Evolutionary conservation across 2,797 vertebrate species (phyloP), one percentile per base, ranked within the genome.

Genomic region (Sylvia borin): DNA sequence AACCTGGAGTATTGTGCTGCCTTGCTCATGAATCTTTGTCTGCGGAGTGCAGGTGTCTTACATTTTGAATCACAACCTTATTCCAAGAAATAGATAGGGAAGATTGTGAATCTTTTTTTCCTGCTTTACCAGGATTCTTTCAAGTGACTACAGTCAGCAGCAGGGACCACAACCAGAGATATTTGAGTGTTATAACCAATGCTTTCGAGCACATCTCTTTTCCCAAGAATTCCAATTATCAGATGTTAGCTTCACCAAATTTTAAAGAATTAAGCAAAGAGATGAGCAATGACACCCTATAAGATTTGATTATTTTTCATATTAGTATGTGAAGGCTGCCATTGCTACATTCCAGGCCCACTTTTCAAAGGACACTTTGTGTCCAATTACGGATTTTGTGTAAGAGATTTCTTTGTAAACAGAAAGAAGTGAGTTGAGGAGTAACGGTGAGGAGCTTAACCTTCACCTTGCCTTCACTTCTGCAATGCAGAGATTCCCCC

Each of bases 1-100:
- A 99, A 98, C 0, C 97, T 99, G 96, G 98, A 98, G 91, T 99
- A 99, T 85, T 98, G 98, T 2, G 98, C 98, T 71, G 98, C 99
- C 55, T 96, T 99, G 95, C 98, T 99, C 36, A 99, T 99, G 99
- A 99, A 99, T 96, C 98, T 99, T 67, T 99, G 99, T 95, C 98
- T 99, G 70, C 98, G 99, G 48, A 99, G 98, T 13, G 97, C 98
- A 98, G 99, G 99, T 99, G 92, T 85, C 64, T 45, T 34, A 17
- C 16, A 51, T 57, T 81, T 61, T 54, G 34, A 91, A 61, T 82
- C 93, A 45, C 14, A 65, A 13, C 43, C 15, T 76, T 90, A 58
- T 83, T 86, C 32, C 26, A 91, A 64, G 67, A 66, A 83, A 61
- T 4, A 7, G 36, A 70, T 54, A 43, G 60, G 47, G 50, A 75